Conservation (phyloP, 2,797 vertebrate genomes). For the Hylomyscus alleni region DNA sequence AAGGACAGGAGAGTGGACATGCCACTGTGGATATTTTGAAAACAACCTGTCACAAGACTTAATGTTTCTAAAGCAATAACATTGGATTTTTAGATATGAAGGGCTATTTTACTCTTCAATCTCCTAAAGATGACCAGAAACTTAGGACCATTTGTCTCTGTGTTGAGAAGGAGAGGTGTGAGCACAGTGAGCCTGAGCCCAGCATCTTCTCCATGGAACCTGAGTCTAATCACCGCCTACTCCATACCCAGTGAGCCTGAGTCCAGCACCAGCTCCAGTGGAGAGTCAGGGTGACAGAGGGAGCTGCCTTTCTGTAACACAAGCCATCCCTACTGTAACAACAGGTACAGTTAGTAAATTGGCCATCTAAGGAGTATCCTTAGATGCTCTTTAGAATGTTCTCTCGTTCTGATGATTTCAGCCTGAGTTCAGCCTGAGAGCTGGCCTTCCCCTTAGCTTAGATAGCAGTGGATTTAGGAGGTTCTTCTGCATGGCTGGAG, state of each 20-base stretch:
- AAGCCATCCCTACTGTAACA: not conserved
- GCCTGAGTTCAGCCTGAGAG: not conserved
- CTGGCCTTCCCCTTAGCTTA: not conserved
- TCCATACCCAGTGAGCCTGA: not conserved
- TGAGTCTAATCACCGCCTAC: not conserved
- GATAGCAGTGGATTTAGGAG: not conserved
- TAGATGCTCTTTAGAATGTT: not conserved
- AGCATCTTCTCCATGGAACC: not conserved
- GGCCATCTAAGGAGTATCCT: not conserved
- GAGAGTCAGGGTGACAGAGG: not conserved
- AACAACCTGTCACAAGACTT: constrained; percentile 20
- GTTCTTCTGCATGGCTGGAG: not conserved
- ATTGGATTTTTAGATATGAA: constrained; percentile 24
- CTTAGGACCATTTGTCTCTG: not conserved
- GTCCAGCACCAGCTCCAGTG: too few relatives aligned
- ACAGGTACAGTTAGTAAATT: not conserved
- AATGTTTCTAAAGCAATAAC: constrained; percentile 16
- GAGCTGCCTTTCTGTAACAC: not conserved
- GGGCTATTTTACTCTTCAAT: constrained; percentile 15
- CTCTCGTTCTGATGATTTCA: not conserved
- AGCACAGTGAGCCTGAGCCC: not conserved
- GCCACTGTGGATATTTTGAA: not conserved
- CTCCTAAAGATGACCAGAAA: constrained; percentile 29
- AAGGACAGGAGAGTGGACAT: not conserved
- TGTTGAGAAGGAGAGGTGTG: not conserved